A percentile compares a stretch with the other conserved stretches of the same genome.
These are phyloP conservation scores for Argyrosomus japonicus DNA, from an alignment of 2,113 vertebrate species.

Conservation along the genomic window DNA sequence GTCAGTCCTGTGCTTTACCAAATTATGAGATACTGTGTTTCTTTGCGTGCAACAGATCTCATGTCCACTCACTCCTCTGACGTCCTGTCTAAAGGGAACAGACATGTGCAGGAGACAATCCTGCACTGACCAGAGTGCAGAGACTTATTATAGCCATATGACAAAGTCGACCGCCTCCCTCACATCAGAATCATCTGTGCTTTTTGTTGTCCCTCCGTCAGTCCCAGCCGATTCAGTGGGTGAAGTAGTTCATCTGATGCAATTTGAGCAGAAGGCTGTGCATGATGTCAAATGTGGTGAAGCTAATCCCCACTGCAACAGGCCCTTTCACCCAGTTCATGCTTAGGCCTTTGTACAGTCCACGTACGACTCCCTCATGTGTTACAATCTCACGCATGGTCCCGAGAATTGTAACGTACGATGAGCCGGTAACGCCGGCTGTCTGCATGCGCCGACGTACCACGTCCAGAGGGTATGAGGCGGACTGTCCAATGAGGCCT, in stretches of 20 bases:
- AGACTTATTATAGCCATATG: slow-evolving; percentile 8
- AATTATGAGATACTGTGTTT: background rate
- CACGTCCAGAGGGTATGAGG: slow-evolving; percentile 97
- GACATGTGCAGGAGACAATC: slow-evolving; percentile 12
- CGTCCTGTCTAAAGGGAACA: slow-evolving; percentile 23
- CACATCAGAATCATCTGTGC: slow-evolving; percentile 12
- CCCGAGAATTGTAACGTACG: slow-evolving; percentile 84
- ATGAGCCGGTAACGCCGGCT: slow-evolving; percentile 90
- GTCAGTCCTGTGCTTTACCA: slow-evolving; percentile 23
- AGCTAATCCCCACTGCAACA: slow-evolving; percentile 94
- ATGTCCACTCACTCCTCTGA: slow-evolving; percentile 17
- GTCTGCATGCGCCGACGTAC: slow-evolving; percentile 98
- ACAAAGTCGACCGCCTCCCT: slow-evolving; percentile 5
- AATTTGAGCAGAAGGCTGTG: slow-evolving; percentile 91
- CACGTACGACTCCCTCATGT: slow-evolving; percentile 89
- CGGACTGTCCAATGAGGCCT: slow-evolving; percentile 93
- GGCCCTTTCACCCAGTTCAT: slow-evolving; percentile 99
- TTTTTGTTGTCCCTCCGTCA: background rate
- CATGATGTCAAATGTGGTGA: slow-evolving; percentile 95
- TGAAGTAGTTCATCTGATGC: slow-evolving; percentile 78
- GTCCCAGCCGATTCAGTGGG: slow-evolving; percentile 73
- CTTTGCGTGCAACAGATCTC: slow-evolving; percentile 10
- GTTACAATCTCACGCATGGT: slow-evolving; percentile 88
- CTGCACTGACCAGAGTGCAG: slow-evolving; percentile 15
- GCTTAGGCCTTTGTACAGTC: slow-evolving; percentile 97